Evolutionary conservation across 2,797 vertebrate genomes (phyloP), one percentile per base, ranked within the genome.

Genomic region (Hippoglossus hippoglossus): DNA sequence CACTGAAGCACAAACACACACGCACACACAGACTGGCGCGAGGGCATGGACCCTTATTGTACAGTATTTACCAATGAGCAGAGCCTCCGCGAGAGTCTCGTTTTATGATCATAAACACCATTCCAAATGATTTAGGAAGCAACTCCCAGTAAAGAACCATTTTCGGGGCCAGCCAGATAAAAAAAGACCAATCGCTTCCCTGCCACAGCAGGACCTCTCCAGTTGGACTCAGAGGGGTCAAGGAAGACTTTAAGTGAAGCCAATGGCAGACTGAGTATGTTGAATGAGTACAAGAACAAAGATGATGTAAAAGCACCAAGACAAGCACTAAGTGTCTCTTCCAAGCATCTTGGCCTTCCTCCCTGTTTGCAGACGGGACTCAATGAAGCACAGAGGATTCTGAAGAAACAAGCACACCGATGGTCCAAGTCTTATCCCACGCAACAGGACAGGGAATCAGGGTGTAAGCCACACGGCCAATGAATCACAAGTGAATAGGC

Each of bases 11-110:
- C 81, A 77, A 60, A 54, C 50, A 79, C 39, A 63, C 47, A 75
- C 41, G 73, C 54, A 67, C 55, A 71, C 0, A 80, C 34, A 85
- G 64, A 91, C 86, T 83, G 82, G 84, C 80, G 72, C 28, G 25
- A 66, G 87, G 89, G 81, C 80, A 54, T n/a, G 63, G 71, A 85
- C 87, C 88, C 84, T 82, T 50, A 68, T 52, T 93, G 92, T 93
- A 92, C 90, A 94, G 91, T 93, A 93, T 91, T 90, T 89, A 91
- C 88, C 90, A 86, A 89, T 75, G 87, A 91, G 66, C 83, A 78
- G 64, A 86, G 85, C 84, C 84, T 90, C 87, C 36, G 65, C 59
- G 6, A 89, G 86, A 85, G 90, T 80, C 86, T 86, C 57, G 61
- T 91, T 91, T 92, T 91, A 86, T 83, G 85, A 90, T 84, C 86